Base-by-base conservation (phyloP, 2,113 vertebrate genomes). In the Periophthalmodon schlosseri region DNA sequence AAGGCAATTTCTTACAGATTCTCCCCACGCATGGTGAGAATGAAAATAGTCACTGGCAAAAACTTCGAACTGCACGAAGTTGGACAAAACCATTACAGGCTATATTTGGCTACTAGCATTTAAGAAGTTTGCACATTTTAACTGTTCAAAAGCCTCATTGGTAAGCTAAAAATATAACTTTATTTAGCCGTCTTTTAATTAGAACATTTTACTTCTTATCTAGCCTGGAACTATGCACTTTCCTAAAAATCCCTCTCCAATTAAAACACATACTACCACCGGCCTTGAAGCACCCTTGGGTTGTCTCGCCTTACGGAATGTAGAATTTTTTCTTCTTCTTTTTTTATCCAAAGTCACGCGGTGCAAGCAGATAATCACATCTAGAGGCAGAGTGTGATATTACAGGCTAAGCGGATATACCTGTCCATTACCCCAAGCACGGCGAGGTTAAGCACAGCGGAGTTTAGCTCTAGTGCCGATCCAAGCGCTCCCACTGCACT, bases 221-320 rank as follows among this genome's bases (percentile, higher is more conserved):
- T 69, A 52, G 80, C 61, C 69, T 69, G 57, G 56, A 83, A 79
- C 84, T 84, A 68, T 78, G 75, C 75, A 81, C 74, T 73, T 89
- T 87, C 84, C 84, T 84, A 68, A 78, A 88, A 85, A 82, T 80
- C 75, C 77, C 78, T 72, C 52, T 69, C 82, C 81, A 89, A 90
- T 91, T 91, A 90, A 85, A 89, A 79, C n/a, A 64, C 68, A 60
- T 63, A 28, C 9, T 64, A 73, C 69, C 75, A 81, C 79, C 18
- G 56, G 68, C 73, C 83, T 80, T 28, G 15, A 77, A 80, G 47
- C 69, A 15, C 76, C 69, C 50, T 68, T 28, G 67, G 77, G 80
- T 81, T 54, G 76, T 74, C 69, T 85, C 15, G 65, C 68, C 16
- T 52, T 52, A 20, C 1, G 16, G 20, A 52, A 52, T 18, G 49